Evolutionary conservation across 1,140 invertebrate species (phyloP).

Genomic region (Pristionchus pacificus): DNA sequence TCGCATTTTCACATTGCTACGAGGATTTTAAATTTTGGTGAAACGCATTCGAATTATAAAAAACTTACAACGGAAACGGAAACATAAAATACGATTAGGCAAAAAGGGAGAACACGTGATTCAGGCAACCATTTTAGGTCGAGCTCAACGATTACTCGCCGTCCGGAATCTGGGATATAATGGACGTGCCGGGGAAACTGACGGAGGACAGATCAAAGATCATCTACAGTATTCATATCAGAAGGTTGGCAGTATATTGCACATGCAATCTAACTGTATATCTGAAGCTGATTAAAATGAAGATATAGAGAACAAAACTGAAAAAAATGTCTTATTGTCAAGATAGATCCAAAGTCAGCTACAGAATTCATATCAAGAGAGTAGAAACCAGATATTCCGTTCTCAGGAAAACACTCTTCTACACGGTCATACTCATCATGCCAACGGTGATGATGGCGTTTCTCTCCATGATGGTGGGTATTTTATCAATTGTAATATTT

Average conservation of each 20-base stretch:
- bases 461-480: slow-evolving; percentile 78
- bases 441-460: slow-evolving; percentile 97
- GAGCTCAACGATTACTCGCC: slow-evolving; percentile 86
- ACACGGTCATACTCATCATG: slow-evolving; percentile 95
- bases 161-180: slow-evolving; percentile 97
- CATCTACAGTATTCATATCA: slow-evolving; percentile 48
- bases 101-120: too few relatives aligned
- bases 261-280: not conserved
- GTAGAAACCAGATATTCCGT: not conserved
- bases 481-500: too few relatives aligned
- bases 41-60: too few relatives aligned
- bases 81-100: too few relatives aligned
- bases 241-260: slow-evolving; percentile 46
- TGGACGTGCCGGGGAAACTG: slow-evolving; percentile 83
- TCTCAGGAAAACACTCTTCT: slow-evolving; percentile 86
- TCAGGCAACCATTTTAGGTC: slow-evolving; percentile 66
- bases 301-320: too few relatives aligned
- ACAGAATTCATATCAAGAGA: not conserved
- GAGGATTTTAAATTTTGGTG: too few relatives aligned
- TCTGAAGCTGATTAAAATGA: too few relatives aligned
- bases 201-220: slow-evolving; percentile 51
- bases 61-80: too few relatives aligned
- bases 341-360: not conserved
- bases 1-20: too few relatives aligned
- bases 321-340: not conserved